These are phyloP conservation scores for Bactericera cockerelli DNA, from an alignment of 1,140 invertebrate species.

Conservation along the genomic window DNA sequence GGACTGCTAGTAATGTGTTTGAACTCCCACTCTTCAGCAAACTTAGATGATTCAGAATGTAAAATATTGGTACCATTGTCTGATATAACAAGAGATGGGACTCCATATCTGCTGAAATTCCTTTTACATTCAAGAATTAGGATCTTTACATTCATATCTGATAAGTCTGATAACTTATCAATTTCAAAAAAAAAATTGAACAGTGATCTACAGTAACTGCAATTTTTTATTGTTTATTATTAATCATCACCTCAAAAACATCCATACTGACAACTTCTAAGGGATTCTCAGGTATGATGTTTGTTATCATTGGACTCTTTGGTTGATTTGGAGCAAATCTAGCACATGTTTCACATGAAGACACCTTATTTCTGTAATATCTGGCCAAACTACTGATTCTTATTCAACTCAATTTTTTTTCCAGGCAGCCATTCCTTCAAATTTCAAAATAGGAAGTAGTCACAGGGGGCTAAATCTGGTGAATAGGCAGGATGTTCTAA, in stretches of 20 bases:
- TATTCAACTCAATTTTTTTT: conserved; percentile 12
- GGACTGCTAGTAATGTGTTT: background rate
- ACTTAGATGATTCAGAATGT: background rate
- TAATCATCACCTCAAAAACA: background rate
- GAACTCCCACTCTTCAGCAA: background rate
- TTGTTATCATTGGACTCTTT: background rate
- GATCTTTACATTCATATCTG: background rate
- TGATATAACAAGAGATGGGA: background rate
- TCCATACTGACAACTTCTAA: background rate
- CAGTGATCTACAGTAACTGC: background rate
- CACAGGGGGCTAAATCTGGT: conserved; percentile 26
- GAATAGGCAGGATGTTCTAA: conserved; percentile 25
- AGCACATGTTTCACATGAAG: background rate
- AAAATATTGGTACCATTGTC: background rate
- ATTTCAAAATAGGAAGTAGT: conserved; percentile 25
- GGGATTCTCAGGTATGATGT: background rate
- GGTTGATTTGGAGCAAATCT: background rate
- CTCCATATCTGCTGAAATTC: background rate
- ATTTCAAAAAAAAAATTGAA: background rate
- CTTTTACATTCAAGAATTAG: background rate
- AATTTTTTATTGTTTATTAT: background rate
- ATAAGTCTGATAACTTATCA: background rate
- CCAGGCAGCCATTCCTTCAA: conserved; percentile 18
- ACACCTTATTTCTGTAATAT: background rate
- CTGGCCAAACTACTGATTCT: conserved; percentile 9